Evolutionary conservation across 2,797 vertebrate species (phyloP).

Genomic region (Syncerus caffer): DNA sequence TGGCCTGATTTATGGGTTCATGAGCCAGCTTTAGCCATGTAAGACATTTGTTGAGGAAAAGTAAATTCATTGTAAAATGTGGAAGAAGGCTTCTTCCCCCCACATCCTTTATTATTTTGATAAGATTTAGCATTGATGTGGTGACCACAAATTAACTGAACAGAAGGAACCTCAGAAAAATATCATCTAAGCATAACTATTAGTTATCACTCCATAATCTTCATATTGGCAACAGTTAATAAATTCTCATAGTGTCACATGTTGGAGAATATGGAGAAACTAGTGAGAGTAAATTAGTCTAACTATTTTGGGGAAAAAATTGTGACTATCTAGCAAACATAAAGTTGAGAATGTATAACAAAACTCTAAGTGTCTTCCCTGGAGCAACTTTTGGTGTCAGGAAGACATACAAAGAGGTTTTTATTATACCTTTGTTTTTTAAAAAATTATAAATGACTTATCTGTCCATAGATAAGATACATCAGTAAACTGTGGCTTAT

Average conservation of each 20-base stretch:
- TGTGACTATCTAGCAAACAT: neutral
- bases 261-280: neutral
- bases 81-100: neutral
- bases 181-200: neutral
- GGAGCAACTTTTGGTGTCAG: neutral
- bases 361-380: neutral
- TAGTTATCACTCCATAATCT: neutral
- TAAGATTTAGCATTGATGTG: conserved; percentile 35
- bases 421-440: neutral
- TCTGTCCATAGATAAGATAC: neutral
- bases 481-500: conserved; percentile 1
- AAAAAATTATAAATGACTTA: neutral
- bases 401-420: neutral
- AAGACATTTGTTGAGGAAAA: conserved; percentile 63
- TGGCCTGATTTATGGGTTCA: conserved; percentile 38
- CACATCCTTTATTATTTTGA: conserved; percentile 32
- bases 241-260: neutral
- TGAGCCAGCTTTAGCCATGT: conserved; percentile 35
- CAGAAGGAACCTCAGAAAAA: conserved; percentile 21
- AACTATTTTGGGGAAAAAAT: neutral
- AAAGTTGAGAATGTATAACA: neutral
- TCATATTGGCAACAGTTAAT: conserved; percentile 1
- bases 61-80: conserved; percentile 42
- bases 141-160: conserved; percentile 8
- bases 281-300: neutral